These are phyloP conservation scores for Gisinianus flammeolus DNA, from an alignment of 2,888 invertebrate genomes.

Conservation along the genomic window DNA sequence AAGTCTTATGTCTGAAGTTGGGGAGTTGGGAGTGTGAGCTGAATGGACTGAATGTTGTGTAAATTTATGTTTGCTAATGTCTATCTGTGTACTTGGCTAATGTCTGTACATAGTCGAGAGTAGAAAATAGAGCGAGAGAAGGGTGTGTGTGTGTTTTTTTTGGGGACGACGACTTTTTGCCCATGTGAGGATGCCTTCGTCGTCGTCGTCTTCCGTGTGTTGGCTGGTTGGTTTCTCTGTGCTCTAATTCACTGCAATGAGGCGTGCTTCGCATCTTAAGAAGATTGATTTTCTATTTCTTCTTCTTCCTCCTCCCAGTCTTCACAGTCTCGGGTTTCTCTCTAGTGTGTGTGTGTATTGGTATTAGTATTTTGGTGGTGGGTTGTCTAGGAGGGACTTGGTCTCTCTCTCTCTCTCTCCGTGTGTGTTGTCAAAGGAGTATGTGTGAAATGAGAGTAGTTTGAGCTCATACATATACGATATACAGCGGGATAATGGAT, in stretches of 20 bases:
- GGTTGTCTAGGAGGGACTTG: not conserved
- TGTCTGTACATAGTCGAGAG: too few relatives aligned
- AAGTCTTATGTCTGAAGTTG: not conserved
- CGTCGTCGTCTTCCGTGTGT: not conserved
- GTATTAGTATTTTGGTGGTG: too few relatives aligned
- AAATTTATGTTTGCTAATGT: not conserved
- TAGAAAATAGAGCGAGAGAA: too few relatives aligned
- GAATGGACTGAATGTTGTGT: not conserved
- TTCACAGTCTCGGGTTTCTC: not conserved
- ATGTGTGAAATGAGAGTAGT: not conserved
- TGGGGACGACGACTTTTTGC: not conserved
- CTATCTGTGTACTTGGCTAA: not conserved
- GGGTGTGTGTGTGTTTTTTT: too few relatives aligned
- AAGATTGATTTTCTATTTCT: conserved; percentile 53
- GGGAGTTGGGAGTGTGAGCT: not conserved
- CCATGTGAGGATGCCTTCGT: not conserved
- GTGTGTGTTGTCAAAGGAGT: too few relatives aligned
- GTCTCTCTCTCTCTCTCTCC: not conserved
- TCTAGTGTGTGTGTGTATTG: not conserved
- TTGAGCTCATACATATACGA: not conserved
- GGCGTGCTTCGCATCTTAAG: conserved; percentile 52
- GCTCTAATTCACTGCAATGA: conserved; percentile 26
- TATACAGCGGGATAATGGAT: not conserved
- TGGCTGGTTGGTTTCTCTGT: not conserved
- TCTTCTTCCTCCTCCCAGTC: not conserved